Conservation (phyloP, 2,113 vertebrate genomes). For the Tretioscincus oriximinensis region DNA sequence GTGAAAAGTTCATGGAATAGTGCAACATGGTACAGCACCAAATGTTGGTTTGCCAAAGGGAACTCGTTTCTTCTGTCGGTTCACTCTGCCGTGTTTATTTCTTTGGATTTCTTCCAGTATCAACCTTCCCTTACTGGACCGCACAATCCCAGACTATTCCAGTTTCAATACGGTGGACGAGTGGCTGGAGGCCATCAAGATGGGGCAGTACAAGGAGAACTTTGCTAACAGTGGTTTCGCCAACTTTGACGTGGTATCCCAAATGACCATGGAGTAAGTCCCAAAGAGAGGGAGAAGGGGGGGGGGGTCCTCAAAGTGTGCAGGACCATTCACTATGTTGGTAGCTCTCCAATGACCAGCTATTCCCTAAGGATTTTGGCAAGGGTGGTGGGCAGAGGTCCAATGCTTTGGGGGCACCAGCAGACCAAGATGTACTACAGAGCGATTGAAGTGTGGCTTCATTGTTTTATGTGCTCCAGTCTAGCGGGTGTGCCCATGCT, state of each 20-base stretch:
- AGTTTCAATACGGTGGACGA: constrained; percentile 93
- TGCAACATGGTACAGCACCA: no score
- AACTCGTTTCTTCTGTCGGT: background rate
- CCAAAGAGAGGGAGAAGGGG: background rate
- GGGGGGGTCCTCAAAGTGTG: no score
- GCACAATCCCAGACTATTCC: constrained; percentile 92
- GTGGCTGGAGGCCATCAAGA: constrained; percentile 97
- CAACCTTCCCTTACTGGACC: constrained; percentile 91
- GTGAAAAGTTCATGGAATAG: no score
- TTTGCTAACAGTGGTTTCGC: constrained; percentile 87
- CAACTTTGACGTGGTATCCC: constrained; percentile 90
- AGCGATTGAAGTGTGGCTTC: no score
- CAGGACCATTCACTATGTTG: background rate
- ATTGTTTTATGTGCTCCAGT: no score
- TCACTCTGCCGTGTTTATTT: background rate
- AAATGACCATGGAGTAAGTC: constrained; percentile 96
- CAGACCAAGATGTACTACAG: no score
- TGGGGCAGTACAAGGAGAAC: constrained; percentile 97
- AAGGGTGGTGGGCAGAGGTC: no score
- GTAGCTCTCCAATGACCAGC: background rate
- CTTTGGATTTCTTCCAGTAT: constrained; percentile 72
- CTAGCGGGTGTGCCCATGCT: no score
- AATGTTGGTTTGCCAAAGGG: background rate
- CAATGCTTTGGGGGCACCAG: no score
- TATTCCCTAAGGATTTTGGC: no score